Evolutionary conservation across 1,140 invertebrate species (phyloP), one percentile per base, ranked within the genome.

Genomic region (Diorhabda sublineata): DNA sequence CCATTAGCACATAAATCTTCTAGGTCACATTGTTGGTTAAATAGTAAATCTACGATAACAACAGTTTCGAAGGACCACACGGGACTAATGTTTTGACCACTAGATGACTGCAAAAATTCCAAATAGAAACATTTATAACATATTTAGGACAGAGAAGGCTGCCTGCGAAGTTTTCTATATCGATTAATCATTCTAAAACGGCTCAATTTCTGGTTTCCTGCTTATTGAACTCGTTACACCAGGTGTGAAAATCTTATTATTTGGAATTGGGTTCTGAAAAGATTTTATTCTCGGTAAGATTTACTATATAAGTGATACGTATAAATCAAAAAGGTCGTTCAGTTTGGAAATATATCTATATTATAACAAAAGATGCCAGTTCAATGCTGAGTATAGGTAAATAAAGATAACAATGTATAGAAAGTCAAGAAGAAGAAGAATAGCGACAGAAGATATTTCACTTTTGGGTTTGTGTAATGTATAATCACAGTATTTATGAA

Each of bases 151-250:
- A 52, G 47, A 52, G 6, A 26, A 52, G 47, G 47, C 47, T 52
- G 47, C n/a, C 47, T 52, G 47, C 47, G n/a, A 52, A 52, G n/a
- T 4, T 26, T 26, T 4, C 47, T 8, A 52, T 4, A 4, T n/a
- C 2, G 6, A 52, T 52, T 52, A 52, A 52, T 52, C 47, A 52
- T 52, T 52, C 47, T 52, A 3, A 52, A 52, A 52, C n/a, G 47
- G 47, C 47, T 52, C 47, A 52, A 52, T 52, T 52, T 52, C n/a
- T 52, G 47, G 47, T 52, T 52, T 52, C 47, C 47, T 52, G 47
- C n/a, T 52, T 3, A 8, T 52, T 52, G 47, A n/a, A n/a, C 2
- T 3, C 6, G 47, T 52, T 52, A 52, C 47, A 52, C 47, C 47
- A 52, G 47, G 47, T 52, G 47, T 52, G 47, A 52, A 52, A 52